phyloP scores from a whole-genome alignment of 2,797 vertebrate species.

The Neosilurus hyrtlii region DNA sequence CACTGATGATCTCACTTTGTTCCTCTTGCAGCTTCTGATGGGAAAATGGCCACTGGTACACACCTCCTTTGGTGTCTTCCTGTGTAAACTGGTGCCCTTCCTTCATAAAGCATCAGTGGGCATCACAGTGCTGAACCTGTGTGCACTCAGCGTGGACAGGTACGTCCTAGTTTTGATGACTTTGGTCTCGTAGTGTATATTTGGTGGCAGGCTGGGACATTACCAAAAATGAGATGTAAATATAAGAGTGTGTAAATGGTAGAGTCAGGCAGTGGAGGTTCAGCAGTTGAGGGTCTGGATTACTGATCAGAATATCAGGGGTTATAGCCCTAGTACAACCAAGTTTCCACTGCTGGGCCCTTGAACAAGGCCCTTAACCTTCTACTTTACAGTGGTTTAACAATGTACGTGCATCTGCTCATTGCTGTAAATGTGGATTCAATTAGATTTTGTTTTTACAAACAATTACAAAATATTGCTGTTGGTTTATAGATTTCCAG shows the following conservation, averaged over 20 bases:
- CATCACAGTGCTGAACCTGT: constrained; percentile 96
- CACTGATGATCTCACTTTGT: background rate
- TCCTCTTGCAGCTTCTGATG: constrained; percentile 80
- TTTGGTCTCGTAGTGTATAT: background rate
- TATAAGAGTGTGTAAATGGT: background rate
- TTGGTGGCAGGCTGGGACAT: background rate
- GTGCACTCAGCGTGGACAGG: constrained; percentile 98
- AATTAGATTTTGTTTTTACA: background rate
- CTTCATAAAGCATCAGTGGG: constrained; percentile 96
- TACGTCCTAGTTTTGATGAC: constrained; percentile 58
- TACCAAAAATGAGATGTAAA: background rate
- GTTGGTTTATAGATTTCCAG: background rate
- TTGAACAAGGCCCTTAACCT: too few relatives aligned
- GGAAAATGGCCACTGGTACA: constrained; percentile 80
- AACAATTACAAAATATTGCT: background rate
- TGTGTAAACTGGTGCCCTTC: constrained; percentile 94
- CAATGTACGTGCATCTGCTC: too few relatives aligned
- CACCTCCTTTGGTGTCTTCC: constrained; percentile 75
- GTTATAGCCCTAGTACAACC: too few relatives aligned
- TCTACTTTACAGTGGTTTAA: too few relatives aligned
- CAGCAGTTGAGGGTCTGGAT: too few relatives aligned
- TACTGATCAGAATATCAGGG: too few relatives aligned
- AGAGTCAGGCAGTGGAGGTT: background rate
- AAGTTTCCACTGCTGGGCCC: too few relatives aligned
- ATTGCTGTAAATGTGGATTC: too few relatives aligned